Percentiles rank a stretch among this genome's conserved stretches.
Conservation (phyloP, 2,113 vertebrate species). For the Melozone crissalis region DNA sequence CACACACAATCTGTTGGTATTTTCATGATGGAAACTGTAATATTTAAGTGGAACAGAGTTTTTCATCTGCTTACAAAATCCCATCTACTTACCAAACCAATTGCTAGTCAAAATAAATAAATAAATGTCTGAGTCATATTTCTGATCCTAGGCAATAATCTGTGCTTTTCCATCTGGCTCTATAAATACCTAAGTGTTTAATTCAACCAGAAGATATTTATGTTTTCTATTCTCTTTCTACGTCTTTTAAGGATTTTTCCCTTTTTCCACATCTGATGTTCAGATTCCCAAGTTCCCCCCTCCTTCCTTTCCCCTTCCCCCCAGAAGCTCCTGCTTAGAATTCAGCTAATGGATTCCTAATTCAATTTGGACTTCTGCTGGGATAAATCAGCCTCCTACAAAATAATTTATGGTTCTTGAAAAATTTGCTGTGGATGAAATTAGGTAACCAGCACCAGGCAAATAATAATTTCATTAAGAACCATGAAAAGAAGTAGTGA, state of each 20-base stretch:
- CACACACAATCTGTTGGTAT: neutral
- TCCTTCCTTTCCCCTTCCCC: neutral
- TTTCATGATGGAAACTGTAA: neutral
- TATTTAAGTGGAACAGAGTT: neutral
- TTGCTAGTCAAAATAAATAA: constrained; percentile 27
- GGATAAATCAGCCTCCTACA: constrained; percentile 62
- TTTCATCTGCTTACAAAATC: constrained; percentile 26
- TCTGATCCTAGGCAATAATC: neutral
- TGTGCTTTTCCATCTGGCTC: constrained; percentile 10
- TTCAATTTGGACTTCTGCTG: constrained; percentile 60
- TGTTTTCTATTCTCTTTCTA: constrained; percentile 13
- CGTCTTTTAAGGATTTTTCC: neutral
- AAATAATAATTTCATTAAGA: constrained; percentile 36
- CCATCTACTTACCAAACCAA: constrained; percentile 19
- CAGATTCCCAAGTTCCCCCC: neutral
- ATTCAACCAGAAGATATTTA: constrained; percentile 40
- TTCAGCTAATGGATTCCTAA: constrained; percentile 70
- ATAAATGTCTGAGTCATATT: neutral
- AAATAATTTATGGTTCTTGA: constrained; percentile 65
- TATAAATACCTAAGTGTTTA: constrained; percentile 14
- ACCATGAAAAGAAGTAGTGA: neutral
- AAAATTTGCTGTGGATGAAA: constrained; percentile 48
- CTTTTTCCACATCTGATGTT: constrained; percentile 14
- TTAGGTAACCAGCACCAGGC: constrained; percentile 34
- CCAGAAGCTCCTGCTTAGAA: constrained; percentile 33